A percentile compares a stretch with the other conserved stretches of the same genome.
Conservation (phyloP, 2,113 vertebrate genomes). For the Trogon melanurus region DNA sequence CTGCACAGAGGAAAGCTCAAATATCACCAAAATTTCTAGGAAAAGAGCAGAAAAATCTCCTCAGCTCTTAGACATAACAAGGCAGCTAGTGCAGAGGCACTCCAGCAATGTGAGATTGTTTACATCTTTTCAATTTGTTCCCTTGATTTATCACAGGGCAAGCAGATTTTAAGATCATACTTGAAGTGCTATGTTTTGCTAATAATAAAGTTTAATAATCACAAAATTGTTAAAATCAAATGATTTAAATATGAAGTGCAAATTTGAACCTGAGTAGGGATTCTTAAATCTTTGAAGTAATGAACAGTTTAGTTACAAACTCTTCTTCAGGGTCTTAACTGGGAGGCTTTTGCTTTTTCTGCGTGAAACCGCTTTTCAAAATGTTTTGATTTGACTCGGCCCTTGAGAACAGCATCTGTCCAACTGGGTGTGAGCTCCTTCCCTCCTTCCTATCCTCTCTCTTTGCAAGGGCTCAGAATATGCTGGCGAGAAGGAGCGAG, state of each 20-base stretch:
- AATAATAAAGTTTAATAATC: background rate
- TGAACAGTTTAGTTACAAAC: background rate
- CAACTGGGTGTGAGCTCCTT: background rate
- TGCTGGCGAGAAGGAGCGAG: background rate
- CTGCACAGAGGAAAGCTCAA: background rate
- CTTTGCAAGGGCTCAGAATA: background rate
- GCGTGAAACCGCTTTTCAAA: background rate
- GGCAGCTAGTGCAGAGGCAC: background rate
- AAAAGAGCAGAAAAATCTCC: background rate
- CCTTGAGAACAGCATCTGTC: background rate
- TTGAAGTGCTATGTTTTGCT: background rate
- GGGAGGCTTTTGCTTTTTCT: background rate
- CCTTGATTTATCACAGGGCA: background rate
- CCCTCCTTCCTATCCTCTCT: background rate
- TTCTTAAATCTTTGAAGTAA: background rate
- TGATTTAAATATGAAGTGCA: background rate
- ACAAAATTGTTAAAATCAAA: background rate
- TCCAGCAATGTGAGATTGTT: background rate
- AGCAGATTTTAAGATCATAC: background rate
- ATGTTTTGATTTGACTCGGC: slow-evolving; percentile 7
- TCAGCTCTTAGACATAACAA: background rate
- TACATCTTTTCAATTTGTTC: background rate
- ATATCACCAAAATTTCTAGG: background rate
- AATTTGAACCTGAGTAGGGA: background rate
- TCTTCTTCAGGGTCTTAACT: background rate